A percentile compares a stretch with the other conserved stretches of the same genome.
Conservation (phyloP, 2,797 vertebrate genomes). For the Geotrypetes seraphini region DNA sequence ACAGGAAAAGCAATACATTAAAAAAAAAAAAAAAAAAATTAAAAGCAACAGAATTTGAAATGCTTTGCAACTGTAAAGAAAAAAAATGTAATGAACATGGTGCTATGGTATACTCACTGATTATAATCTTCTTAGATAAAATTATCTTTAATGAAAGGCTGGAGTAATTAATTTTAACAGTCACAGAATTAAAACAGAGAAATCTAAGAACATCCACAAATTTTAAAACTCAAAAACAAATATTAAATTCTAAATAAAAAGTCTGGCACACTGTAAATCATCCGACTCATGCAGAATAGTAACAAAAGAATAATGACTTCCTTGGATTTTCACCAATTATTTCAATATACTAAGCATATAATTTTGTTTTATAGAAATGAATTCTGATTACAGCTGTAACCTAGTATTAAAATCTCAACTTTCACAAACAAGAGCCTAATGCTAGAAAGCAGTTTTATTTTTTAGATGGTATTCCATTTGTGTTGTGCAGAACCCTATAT, state of each 20-base stretch:
- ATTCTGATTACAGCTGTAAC: too few relatives aligned
- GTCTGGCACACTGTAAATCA: constrained; percentile 18
- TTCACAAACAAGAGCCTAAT: too few relatives aligned
- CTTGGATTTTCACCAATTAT: constrained; percentile 1
- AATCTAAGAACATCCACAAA: constrained; percentile 35
- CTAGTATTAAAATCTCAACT: too few relatives aligned
- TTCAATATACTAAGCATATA: background rate
- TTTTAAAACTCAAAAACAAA: constrained; percentile 18
- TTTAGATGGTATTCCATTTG: too few relatives aligned
- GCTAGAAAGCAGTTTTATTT: too few relatives aligned
- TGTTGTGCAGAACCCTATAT: too few relatives aligned
- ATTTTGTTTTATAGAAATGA: background rate
- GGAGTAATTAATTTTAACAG: constrained; percentile 79
- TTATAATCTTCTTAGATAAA: constrained; percentile 75
- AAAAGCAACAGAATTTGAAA: constrained; percentile 46
- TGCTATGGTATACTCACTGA: constrained; percentile 92
- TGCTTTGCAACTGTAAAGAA: constrained; percentile 49
- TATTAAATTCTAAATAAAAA: constrained; percentile 26
- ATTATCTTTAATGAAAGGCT: constrained; percentile 84
- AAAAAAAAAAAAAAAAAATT: constrained; percentile 58
- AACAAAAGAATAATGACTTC: constrained; percentile 8
- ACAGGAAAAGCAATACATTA: constrained; percentile 43
- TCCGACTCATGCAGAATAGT: constrained; percentile 13
- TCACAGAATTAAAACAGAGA: constrained; percentile 41
- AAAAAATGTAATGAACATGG: constrained; percentile 75